Base-by-base conservation (phyloP, 1,140 invertebrate genomes). In the Sycobia sp. region DNA sequence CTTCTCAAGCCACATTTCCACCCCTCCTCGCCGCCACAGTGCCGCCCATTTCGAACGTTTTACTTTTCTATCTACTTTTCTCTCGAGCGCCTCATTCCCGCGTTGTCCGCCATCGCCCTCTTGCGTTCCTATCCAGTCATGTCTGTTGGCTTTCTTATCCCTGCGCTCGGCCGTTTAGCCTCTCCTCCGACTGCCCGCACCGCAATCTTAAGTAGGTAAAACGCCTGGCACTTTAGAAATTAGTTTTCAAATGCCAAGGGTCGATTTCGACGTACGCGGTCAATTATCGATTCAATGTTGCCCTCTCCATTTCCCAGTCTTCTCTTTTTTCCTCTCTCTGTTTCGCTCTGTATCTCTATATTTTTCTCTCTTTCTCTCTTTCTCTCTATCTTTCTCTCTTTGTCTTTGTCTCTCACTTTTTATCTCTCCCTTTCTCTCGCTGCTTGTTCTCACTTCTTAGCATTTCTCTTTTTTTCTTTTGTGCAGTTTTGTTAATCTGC, bases 221-320 rank as follows among this genome's bases (percentile, higher is more conserved):
- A 69, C 67, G 72, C 67, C 70, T 71, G 70, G 71, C 73, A 77
- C 73, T 76, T 77, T 75, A 54, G 69, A 74, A 77, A 76, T 77
- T 77, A 71, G 69, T 69, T 74, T 67, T 69, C 70, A 73, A 76
- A 74, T 73, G 70, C 67, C 50, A 36, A 43, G 67, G 43, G 56
- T 22, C 65, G 67, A 73, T 74, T 71, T 63, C 49, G 58, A 56
- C 61, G 67, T 68, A 70, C 67, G 73, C 71, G 50, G 68, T 73
- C 71, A 74, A 73, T 76, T 76, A 74, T 71, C 67, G 65, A 67
- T 60, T 47, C 59, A 51, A 53, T 25, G 46, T 59, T 39, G 13
- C 46, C 55, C 49, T 18, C 9, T 18, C 51, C 18, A 18, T 39
- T 16, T 60, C 34, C 39, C 14, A 23, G 16, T 59, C 14, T 18